phyloP scores from a whole-genome alignment of 2,797 vertebrate species.

The Miichthys miiuy region DNA sequence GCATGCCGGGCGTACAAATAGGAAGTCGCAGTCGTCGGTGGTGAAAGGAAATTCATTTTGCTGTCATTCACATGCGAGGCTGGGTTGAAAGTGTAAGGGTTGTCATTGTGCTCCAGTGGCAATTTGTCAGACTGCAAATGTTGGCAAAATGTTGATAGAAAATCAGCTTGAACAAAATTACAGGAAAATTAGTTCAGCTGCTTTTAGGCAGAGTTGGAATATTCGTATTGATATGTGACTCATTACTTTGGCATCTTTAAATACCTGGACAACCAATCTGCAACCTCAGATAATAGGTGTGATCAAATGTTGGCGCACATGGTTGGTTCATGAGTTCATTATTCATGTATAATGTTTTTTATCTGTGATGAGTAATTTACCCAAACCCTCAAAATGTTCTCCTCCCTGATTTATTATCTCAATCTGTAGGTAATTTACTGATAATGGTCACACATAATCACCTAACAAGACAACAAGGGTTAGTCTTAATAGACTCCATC shows the following conservation, averaged over 20 bases:
- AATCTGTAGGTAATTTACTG: slow-evolving; percentile 44
- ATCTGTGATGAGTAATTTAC: slow-evolving; percentile 28
- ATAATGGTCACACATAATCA: slow-evolving; percentile 46
- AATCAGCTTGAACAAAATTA: slow-evolving; percentile 68
- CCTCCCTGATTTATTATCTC: slow-evolving; percentile 37
- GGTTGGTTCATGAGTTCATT: slow-evolving; percentile 13
- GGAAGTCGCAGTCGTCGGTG: slow-evolving; percentile 28
- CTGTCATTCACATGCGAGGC: slow-evolving; percentile 43
- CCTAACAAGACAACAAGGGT: slow-evolving; percentile 62
- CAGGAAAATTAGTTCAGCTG: slow-evolving; percentile 63
- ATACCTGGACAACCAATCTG: slow-evolving; percentile 12
- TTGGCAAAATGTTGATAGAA: slow-evolving; percentile 59
- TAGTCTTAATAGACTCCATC: slow-evolving; percentile 69
- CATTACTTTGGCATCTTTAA: slow-evolving; percentile 35
- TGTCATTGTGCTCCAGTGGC: slow-evolving; percentile 69
- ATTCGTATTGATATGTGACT: slow-evolving; percentile 27
- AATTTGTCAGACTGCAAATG: slow-evolving; percentile 66
- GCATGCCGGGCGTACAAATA: slow-evolving; percentile 42
- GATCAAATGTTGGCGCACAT: slow-evolving; percentile 5
- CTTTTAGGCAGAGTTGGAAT: slow-evolving; percentile 46
- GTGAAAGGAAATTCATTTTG: slow-evolving; percentile 62
- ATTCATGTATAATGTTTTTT: slow-evolving; percentile 8
- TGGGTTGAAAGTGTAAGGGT: slow-evolving; percentile 49
- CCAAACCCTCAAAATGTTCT: slow-evolving; percentile 16
- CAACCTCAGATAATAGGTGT: neutral